Percentiles rank a stretch among this genome's conserved stretches.
Evolutionary conservation across 1,140 invertebrate genomes (phyloP).

Genomic region (Lithobius niger): DNA sequence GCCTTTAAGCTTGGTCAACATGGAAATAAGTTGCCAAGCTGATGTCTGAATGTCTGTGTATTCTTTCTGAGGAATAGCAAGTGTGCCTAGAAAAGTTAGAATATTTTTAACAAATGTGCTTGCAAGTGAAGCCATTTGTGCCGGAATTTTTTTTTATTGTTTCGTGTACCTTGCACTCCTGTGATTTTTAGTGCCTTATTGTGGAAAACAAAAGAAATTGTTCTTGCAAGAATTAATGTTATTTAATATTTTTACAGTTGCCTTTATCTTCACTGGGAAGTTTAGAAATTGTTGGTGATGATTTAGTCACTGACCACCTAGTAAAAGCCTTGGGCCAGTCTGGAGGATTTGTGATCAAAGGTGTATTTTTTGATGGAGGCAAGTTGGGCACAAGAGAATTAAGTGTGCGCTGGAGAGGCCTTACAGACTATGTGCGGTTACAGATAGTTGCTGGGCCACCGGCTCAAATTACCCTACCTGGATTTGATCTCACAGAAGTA

Average conservation of each 20-base stretch:
- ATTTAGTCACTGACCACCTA: slow-evolving; percentile 14
- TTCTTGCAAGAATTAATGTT: not conserved
- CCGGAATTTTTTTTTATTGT: no score
- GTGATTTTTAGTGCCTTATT: no score
- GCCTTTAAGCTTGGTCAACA: no score
- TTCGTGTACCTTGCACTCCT: no score
- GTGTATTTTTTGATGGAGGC: slow-evolving; percentile 23
- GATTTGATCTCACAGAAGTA: slow-evolving; percentile 9
- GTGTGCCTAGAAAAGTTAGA: no score
- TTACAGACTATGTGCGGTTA: slow-evolving; percentile 24
- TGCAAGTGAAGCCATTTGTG: no score
- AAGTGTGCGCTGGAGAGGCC: slow-evolving; percentile 22
- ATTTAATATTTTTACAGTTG: slow-evolving; percentile 17
- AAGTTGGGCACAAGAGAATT: slow-evolving; percentile 25
- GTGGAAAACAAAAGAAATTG: no score
- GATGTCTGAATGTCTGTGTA: no score
- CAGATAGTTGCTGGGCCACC: slow-evolving; percentile 29
- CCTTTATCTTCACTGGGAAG: slow-evolving; percentile 17
- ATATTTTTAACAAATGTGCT: no score
- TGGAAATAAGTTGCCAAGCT: no score
- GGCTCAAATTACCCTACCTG: slow-evolving; percentile 21
- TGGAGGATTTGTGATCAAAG: slow-evolving; percentile 22
- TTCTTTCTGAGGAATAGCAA: no score
- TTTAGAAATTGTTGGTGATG: slow-evolving; percentile 19
- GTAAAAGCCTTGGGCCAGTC: slow-evolving; percentile 15